phyloP scores from a whole-genome alignment of 2,113 vertebrate species.

The Nipponia nippon region DNA sequence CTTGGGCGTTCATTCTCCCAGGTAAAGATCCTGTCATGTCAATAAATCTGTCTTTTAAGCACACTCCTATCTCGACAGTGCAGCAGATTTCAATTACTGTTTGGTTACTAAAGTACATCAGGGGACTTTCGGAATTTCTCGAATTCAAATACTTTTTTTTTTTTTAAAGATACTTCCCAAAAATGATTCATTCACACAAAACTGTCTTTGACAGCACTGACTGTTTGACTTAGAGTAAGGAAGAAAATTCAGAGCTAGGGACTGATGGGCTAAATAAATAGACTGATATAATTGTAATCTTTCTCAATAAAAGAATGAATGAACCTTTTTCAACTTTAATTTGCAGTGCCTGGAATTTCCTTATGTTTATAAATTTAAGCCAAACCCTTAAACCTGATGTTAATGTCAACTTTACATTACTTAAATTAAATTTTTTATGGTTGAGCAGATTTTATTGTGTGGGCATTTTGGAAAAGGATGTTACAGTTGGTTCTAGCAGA shows the following conservation, averaged over 20 bases:
- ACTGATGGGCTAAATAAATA: not conserved
- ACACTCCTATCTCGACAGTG: not conserved
- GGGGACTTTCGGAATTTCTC: not conserved
- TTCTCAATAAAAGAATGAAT: not conserved
- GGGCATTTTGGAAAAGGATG: not conserved
- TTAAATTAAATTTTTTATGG: conserved; percentile 2
- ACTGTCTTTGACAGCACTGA: not conserved
- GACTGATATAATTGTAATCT: not conserved
- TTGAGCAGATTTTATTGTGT: not conserved
- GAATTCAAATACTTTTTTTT: not conserved
- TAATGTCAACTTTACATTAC: not conserved
- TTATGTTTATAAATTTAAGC: not conserved
- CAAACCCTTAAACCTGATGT: not conserved
- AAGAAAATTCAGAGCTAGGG: not conserved
- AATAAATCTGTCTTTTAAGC: not conserved
- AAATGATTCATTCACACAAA: not conserved
- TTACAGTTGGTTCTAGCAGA: not conserved
- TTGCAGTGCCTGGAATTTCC: not conserved
- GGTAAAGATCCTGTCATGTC: not conserved
- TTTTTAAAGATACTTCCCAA: not conserved
- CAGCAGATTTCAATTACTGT: not conserved
- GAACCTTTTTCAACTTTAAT: not conserved
- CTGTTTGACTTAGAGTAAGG: not conserved
- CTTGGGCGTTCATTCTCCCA: not conserved
- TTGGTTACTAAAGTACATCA: not conserved